Evolutionary conservation across 2,113 vertebrate genomes (phyloP).

Genomic region (Clarias batrachus): DNA sequence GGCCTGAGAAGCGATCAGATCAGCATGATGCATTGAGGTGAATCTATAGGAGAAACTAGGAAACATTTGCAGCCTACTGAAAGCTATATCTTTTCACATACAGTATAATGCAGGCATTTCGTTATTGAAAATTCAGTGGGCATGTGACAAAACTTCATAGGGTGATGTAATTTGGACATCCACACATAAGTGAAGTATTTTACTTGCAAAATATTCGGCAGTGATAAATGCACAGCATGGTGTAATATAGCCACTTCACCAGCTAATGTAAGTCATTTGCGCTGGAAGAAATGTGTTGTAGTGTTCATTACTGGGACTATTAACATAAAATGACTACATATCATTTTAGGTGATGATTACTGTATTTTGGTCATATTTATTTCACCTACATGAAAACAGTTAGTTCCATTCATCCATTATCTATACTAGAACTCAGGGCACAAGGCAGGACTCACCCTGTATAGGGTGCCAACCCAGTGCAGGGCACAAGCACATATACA

Average conservation of each 20-base stretch:
- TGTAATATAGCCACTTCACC: background rate
- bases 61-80: conserved; percentile 46
- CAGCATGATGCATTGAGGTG: background rate
- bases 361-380: background rate
- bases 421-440: too few species aligned
- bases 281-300: background rate
- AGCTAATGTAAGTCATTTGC: background rate
- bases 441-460: too few species aligned
- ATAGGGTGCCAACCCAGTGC: too few species aligned
- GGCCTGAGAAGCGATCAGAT: background rate
- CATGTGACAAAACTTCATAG: background rate
- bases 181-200: background rate
- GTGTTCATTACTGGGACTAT: background rate
- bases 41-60: conserved; percentile 35
- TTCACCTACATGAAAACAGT: too few species aligned
- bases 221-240: background rate
- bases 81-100: conserved; percentile 17
- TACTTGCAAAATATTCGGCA: background rate
- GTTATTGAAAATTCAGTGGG: background rate
- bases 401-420: too few species aligned
- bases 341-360: background rate
- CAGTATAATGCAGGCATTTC: background rate
- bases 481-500: too few species aligned
- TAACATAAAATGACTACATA: background rate
- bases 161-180: background rate